A percentile compares a stretch with the other conserved stretches of the same genome.
phyloP scores from a whole-genome alignment of 2,113 vertebrate species.

The Chitala chitala region DNA sequence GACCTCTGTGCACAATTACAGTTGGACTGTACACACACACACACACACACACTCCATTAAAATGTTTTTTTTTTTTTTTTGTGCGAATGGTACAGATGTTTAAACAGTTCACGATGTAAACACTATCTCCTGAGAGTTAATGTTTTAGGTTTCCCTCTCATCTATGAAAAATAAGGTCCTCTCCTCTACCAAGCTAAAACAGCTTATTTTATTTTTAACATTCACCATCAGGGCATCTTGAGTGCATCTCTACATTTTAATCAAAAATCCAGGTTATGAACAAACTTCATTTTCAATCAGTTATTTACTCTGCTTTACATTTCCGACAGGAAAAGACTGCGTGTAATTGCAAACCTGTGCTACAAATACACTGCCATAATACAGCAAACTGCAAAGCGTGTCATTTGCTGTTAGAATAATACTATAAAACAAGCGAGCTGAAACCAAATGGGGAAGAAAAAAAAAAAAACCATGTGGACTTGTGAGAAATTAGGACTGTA shows the following conservation, averaged over 20 bases:
- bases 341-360: background rate
- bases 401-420: conserved; percentile 7
- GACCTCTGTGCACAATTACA: too few relatives aligned
- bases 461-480: too few relatives aligned
- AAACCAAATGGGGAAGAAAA: background rate
- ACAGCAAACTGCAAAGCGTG: conserved; percentile 1
- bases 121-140: background rate
- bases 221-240: background rate
- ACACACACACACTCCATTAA: background rate
- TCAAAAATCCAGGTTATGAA: background rate
- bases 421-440: conserved; percentile 12
- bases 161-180: too few relatives aligned
- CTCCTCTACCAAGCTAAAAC: background rate
- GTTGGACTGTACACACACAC: background rate
- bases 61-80: background rate
- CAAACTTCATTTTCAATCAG: background rate
- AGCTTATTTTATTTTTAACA: background rate
- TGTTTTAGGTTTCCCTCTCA: background rate
- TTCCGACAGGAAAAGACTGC: background rate
- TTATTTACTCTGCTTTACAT: background rate
- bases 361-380: conserved; percentile 10
- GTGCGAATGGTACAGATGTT: background rate
- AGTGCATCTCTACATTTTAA: background rate
- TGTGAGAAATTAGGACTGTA: conserved; percentile 4
- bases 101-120: background rate